These are phyloP conservation scores for Saimiri boliviensis DNA, from an alignment of 2,113 vertebrate species.

Conservation along the genomic window DNA sequence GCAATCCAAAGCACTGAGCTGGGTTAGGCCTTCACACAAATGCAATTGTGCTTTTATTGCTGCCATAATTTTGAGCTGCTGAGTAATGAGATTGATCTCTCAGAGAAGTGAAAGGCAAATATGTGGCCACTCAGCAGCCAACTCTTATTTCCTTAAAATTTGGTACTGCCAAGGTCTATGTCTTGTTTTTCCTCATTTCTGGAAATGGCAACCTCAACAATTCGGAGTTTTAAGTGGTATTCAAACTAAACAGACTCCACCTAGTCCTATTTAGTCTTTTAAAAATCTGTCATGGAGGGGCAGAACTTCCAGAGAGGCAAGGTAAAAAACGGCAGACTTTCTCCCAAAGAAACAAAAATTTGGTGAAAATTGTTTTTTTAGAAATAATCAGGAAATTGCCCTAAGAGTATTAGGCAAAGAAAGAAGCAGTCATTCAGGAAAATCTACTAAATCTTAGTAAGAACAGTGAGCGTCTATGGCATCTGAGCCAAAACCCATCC, in stretches of 20 bases:
- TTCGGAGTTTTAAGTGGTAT: neutral
- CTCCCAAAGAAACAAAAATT: neutral
- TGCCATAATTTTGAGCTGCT: slow-evolving; percentile 72
- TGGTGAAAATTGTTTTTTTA: neutral
- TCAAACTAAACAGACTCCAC: neutral
- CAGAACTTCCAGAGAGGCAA: neutral
- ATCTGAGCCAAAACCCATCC: neutral
- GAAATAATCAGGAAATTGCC: slow-evolving; percentile 15
- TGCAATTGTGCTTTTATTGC: slow-evolving; percentile 81
- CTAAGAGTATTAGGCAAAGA: neutral
- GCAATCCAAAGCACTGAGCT: slow-evolving; percentile 64
- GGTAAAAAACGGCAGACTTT: neutral
- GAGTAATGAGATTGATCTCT: slow-evolving; percentile 64
- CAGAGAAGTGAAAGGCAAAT: slow-evolving; percentile 72
- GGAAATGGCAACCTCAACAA: neutral
- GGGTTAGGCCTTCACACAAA: slow-evolving; percentile 69
- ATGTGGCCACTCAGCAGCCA: neutral
- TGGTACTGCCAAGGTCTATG: neutral
- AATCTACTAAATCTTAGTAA: neutral
- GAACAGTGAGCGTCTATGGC: neutral
- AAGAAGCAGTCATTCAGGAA: neutral
- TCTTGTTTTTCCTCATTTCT: slow-evolving; percentile 54
- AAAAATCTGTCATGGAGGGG: neutral
- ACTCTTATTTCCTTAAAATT: slow-evolving; percentile 50
- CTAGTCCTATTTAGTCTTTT: neutral